A percentile compares a stretch with the other conserved stretches of the same genome.
Evolutionary conservation across 2,797 vertebrate species (phyloP).

Genomic region (Stomatorhinus walkeri): DNA sequence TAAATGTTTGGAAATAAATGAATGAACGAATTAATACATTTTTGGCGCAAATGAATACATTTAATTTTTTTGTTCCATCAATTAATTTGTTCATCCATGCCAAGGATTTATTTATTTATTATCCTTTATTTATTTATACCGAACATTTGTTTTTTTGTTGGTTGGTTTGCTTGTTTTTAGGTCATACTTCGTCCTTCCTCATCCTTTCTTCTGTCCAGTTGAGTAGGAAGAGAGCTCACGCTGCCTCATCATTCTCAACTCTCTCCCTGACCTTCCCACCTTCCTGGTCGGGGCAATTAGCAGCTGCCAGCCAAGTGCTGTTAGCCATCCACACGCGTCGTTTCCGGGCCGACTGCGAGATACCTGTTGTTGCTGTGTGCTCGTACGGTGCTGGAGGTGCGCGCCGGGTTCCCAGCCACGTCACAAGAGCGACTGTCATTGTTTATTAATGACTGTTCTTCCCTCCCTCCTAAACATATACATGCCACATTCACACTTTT

Average conservation of each 20-base stretch:
- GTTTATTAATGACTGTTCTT: not conserved
- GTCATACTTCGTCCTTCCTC: not conserved
- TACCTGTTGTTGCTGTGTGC: not conserved
- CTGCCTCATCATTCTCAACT: not conserved
- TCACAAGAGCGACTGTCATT: not conserved
- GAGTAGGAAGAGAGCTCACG: not conserved
- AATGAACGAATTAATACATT: not conserved
- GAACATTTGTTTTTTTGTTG: not conserved
- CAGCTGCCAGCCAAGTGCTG: not conserved
- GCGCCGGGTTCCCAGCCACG: not conserved
- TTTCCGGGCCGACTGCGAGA: not conserved
- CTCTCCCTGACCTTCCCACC: not conserved
- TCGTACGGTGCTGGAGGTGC: not conserved
- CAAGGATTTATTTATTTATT: constrained; percentile 2
- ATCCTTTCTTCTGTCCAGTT: not conserved
- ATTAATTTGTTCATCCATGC: not conserved
- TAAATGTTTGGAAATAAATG: not conserved
- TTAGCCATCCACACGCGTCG: not conserved
- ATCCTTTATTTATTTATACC: not conserved
- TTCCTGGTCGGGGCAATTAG: not conserved
- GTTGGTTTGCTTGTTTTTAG: not conserved
- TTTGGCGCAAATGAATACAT: not conserved
- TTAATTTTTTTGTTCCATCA: not conserved
- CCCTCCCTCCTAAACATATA: not conserved
- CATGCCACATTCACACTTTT: not conserved